Evolutionary conservation across 2,113 vertebrate genomes (phyloP).

Genomic region (Scatophagus argus): DNA sequence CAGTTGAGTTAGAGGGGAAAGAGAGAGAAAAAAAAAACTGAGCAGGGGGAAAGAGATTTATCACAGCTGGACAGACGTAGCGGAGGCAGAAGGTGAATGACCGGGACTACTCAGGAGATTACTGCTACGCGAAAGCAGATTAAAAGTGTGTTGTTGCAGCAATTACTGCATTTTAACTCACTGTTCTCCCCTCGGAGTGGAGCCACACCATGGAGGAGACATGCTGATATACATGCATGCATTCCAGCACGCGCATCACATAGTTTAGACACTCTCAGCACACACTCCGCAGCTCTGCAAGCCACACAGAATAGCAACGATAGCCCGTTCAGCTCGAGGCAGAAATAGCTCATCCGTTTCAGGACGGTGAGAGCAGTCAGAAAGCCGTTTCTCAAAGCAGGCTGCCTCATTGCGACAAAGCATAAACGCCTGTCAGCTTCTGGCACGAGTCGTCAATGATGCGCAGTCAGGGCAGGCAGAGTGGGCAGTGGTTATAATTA

Average conservation of each 20-base stretch:
- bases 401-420: slow-evolving; percentile 27
- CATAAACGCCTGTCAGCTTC: slow-evolving; percentile 43
- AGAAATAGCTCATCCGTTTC: slow-evolving; percentile 38
- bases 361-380: slow-evolving; percentile 25
- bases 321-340: slow-evolving; percentile 30
- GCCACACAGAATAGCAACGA: slow-evolving; percentile 50
- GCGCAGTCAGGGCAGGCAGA: background rate
- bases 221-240: background rate
- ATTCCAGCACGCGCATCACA: slow-evolving; percentile 19
- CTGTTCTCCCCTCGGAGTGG: background rate
- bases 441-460: background rate
- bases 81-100: slow-evolving; percentile 48
- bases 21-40: slow-evolving; percentile 9
- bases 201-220: slow-evolving; percentile 3
- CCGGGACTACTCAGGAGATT: slow-evolving; percentile 20
- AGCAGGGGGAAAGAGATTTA: slow-evolving; percentile 46
- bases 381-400: slow-evolving; percentile 40
- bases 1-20: slow-evolving; percentile 26
- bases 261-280: slow-evolving; percentile 2
- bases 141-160: slow-evolving; percentile 20
- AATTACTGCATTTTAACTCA: slow-evolving; percentile 37
- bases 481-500: background rate
- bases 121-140: slow-evolving; percentile 34
- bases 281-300: slow-evolving; percentile 1
- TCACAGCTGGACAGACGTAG: slow-evolving; percentile 60